phyloP scores from a whole-genome alignment of 2,888 invertebrate species.

The Orthosia gothica region DNA sequence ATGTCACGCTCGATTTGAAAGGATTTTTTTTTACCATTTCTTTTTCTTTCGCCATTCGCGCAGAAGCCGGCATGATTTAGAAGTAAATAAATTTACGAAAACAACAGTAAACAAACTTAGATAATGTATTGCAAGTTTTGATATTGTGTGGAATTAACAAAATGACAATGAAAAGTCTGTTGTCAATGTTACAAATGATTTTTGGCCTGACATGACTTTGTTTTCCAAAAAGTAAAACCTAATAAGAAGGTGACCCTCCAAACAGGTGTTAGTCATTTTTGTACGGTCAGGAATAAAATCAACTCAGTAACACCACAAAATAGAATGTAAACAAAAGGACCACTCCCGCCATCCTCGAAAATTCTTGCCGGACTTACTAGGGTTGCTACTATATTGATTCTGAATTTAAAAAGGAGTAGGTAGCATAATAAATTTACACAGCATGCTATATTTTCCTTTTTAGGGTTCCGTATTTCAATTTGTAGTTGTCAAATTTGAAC shows the following conservation, averaged over 20 bases:
- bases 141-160: constrained; percentile 6
- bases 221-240: not conserved
- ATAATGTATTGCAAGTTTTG: not conserved
- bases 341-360: too few relatives aligned
- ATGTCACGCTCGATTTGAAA: not conserved
- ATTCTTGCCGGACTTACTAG: too few relatives aligned
- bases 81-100: constrained; percentile 29
- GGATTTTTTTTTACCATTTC: constrained; percentile 37
- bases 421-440: too few relatives aligned
- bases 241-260: not conserved
- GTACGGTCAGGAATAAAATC: not conserved
- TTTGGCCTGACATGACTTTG: not conserved
- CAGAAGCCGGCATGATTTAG: constrained; percentile 38
- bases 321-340: too few relatives aligned
- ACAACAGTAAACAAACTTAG: constrained; percentile 7
- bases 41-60: constrained; percentile 1
- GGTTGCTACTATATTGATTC: too few relatives aligned
- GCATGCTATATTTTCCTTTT: too few relatives aligned
- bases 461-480: too few relatives aligned
- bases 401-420: too few relatives aligned
- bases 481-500: too few relatives aligned
- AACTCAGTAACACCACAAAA: too few relatives aligned
- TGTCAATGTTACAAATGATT: constrained; percentile 7
- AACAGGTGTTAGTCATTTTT: not conserved
- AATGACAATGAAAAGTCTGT: not conserved